Evolutionary conservation across 1,140 invertebrate species (phyloP), one percentile per base, ranked within the genome.

Genomic region (Penaeus indicus): DNA sequence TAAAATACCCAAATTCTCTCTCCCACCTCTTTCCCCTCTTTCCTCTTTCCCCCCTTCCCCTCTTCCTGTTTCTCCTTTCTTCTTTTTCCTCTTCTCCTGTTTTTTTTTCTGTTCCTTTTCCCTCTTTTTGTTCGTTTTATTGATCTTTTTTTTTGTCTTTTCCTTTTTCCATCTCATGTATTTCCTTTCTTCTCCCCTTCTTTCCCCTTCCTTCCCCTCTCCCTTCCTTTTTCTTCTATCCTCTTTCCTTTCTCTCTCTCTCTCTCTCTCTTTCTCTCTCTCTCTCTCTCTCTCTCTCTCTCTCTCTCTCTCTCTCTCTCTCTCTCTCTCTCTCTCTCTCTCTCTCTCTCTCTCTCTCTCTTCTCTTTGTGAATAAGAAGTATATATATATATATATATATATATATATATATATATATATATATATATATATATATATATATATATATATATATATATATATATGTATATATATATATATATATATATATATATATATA

Each of bases 271-370:
- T 27, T 21, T 27, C 69, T 75, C 69, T 75, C 69, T 72, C 69
- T 75, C n/a, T 27, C 69, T 27, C 69, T 75, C 69, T 75, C 69
- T 75, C 69, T 75, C 69, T 75, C 69, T 75, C 69, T n/a, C 13
- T n/a, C 27, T 3, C 25, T 1, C 38, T n/a, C 25, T 75, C 25
- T 54, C 47, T 13, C 47, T 54, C 47, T 13, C 47, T 54, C 13
- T 13, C 47, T 54, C 47, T 38, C 47, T 54, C 47, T 54, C 47
- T 54, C 47, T 13, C 47, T 54, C 47, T 54, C 47, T 10, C 11
- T 13, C 47, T 11, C 8, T 13, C 47, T 13, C 47, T 54, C 1
- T 54, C 47, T 54, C 11, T 54, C 8, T 10, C 8, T 10, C 8
- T 10, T 54, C 47, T 54, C 47, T 54, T 10, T 54, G n/a, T n/a